A percentile compares a stretch with the other conserved stretches of the same genome.
phyloP scores from a whole-genome alignment of 2,113 vertebrate species.

The Ptilonorhynchus violaceus region DNA sequence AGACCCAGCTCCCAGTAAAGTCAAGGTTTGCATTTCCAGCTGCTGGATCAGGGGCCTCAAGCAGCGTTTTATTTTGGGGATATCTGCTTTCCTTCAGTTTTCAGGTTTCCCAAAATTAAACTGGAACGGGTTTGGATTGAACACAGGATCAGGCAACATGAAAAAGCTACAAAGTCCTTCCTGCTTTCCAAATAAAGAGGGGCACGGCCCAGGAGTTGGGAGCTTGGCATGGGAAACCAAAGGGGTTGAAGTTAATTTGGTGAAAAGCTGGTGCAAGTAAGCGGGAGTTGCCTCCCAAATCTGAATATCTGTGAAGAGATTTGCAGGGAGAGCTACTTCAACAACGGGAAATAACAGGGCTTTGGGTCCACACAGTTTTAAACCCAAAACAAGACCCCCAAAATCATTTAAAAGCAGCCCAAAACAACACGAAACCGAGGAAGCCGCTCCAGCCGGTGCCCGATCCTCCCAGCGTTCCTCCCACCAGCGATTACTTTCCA shows the following conservation, averaged over 20 bases:
- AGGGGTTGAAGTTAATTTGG: background rate
- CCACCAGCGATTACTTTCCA: constrained; percentile 24
- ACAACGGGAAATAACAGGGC: background rate
- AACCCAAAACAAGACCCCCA: background rate
- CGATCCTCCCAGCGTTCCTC: background rate
- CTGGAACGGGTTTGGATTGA: background rate
- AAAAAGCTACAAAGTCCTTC: background rate
- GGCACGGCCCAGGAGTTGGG: background rate
- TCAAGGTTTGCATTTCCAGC: background rate
- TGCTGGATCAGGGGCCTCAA: background rate
- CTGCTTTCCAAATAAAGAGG: background rate
- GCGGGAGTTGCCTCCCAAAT: background rate
- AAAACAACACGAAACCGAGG: background rate
- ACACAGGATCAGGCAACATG: background rate
- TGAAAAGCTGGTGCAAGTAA: background rate
- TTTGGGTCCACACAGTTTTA: background rate
- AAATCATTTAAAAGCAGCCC: background rate
- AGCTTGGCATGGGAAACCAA: background rate
- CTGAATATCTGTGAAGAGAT: background rate
- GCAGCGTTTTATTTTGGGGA: background rate
- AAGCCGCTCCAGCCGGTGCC: background rate
- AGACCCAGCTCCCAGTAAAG: background rate
- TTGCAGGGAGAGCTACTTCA: background rate
- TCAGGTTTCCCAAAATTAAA: background rate
- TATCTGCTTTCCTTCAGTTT: constrained; percentile 30